Evolutionary conservation across 2,888 invertebrate species (phyloP).

Genomic region (Stenoptilia bipunctidactyla): DNA sequence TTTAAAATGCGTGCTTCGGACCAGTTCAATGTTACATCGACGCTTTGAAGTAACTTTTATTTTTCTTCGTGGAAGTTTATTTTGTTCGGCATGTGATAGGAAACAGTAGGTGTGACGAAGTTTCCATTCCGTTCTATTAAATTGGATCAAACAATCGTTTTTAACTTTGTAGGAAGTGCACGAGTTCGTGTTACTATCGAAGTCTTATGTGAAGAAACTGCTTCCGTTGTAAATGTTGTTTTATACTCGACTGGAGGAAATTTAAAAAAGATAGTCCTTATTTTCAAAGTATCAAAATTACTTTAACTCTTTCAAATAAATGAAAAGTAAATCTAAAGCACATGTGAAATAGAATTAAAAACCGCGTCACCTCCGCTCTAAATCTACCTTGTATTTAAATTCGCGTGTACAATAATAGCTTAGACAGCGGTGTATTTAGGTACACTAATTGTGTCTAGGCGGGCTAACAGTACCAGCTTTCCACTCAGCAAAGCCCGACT

Average conservation of each 20-base stretch:
- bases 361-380: too few relatives aligned
- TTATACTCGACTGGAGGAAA: too few relatives aligned
- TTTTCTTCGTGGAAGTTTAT: conserved; percentile 34
- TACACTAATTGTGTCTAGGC: not conserved
- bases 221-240: too few relatives aligned
- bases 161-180: not conserved
- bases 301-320: too few relatives aligned
- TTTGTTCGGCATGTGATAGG: conserved; percentile 28
- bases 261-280: too few relatives aligned
- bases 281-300: too few relatives aligned
- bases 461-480: too few relatives aligned
- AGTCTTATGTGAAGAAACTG: too few relatives aligned
- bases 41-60: conserved; percentile 45
- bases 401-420: too few relatives aligned
- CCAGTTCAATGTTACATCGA: conserved; percentile 44
- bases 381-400: too few relatives aligned
- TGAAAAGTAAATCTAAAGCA: too few relatives aligned
- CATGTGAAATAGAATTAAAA: too few relatives aligned
- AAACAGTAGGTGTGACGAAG: conserved; percentile 20
- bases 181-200: not conserved
- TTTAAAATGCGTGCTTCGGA: conserved; percentile 61
- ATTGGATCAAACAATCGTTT: conserved; percentile 4
- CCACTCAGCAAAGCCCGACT: not conserved
- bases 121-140: conserved; percentile 17
- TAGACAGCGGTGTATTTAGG: not conserved